Base-by-base conservation (phyloP, 2,888 invertebrate genomes). In the Girardia tigrina region DNA sequence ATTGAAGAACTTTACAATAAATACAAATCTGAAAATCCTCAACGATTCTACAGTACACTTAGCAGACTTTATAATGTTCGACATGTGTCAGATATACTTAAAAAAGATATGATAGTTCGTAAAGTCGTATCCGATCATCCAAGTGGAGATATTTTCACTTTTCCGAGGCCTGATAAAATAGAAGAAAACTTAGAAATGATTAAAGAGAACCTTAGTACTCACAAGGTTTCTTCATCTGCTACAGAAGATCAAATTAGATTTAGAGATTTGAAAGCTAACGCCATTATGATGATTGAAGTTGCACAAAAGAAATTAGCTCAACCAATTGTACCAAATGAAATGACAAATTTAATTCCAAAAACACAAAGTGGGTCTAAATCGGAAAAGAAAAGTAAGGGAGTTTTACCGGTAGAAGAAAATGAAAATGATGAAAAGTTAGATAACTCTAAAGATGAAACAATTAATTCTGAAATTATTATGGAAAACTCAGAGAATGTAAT, bases 221-320 rank as follows among this genome's bases (percentile, higher is more conserved):
- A 4, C 23, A 56, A 56, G 23, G n/a, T 56, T 4, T 56, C 56
- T 56, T n/a, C 20, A 4, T 20, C 23, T 56, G n/a, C 20, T 56
- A 4, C 4, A 56, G 56, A 56, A 16, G 56, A 56, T n/a, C 56
- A 56, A 56, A 23, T 20, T 6, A 56, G 56, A 56, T 56, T 56
- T 56, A 4, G 56, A 56, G 56, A 56, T 16, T 56, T 56, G n/a
- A 56, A 56, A n/a, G 56, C 56, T 6, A 56, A 56, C 23, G 56
- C 56, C n/a, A 56, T 56, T 20, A 56, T 56, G 56, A 56, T 56
- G 56, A 56, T 56, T 56, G 56, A 56, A n/a, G 56, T 56, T 6
- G 56, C 56, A 20, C 56, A 56, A 56, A 56, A 56, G n/a, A n/a
- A 23, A 20, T 56, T 56, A 56, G 56, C 23, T 4, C 4, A n/a